Base-by-base conservation (phyloP, 1,140 invertebrate species). In the Pseudomyrmex dendroicus region DNA sequence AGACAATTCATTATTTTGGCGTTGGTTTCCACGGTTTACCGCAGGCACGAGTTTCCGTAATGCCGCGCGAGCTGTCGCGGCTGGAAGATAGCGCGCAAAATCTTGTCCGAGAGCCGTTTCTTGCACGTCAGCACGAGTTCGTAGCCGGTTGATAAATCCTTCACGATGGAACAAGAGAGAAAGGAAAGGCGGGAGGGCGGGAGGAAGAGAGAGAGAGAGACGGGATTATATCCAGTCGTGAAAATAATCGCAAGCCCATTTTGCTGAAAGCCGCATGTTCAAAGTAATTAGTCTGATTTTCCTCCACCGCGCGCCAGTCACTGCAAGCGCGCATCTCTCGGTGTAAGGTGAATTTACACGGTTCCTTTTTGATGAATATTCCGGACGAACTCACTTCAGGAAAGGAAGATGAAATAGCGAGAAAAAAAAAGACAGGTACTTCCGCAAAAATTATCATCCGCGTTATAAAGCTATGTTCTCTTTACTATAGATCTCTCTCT, bases 271-370 rank as follows among this genome's bases (percentile, higher is more conserved):
- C 86, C 73, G 86, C 86, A 83, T 66, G 85, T 87, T 84, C 86
- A 87, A 87, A 87, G 82, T 87, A 87, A 87, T 87, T 87, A 87
- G 86, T 86, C 85, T 87, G 85, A 87, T 87, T 85, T 89, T 85
- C 86, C 83, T 74, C 66, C 83, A 77, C 54, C 74, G 35, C 35
- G 35, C 35, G 84, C 80, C 73, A 83, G 84, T 44, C 76, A 15
- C 25, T 59, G 59, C 61, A 64, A 25, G 8, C 10, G 17, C 44
- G 22, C 22, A 13, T 68, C 17, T 86, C 67, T 35, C 61, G 17
- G 74, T 1, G 10, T 59, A 59, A 59, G 76, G 56, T 57, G 66
- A 72, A 80, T 70, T 80, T 17, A 64, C 50, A 44, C 50, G 25
- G 44, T 50, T 80, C 44, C 76, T 25, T 59, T 80, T 80, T 80